Evolutionary conservation across 2,113 vertebrate species (phyloP).

Genomic region (Bettongia penicillata): DNA sequence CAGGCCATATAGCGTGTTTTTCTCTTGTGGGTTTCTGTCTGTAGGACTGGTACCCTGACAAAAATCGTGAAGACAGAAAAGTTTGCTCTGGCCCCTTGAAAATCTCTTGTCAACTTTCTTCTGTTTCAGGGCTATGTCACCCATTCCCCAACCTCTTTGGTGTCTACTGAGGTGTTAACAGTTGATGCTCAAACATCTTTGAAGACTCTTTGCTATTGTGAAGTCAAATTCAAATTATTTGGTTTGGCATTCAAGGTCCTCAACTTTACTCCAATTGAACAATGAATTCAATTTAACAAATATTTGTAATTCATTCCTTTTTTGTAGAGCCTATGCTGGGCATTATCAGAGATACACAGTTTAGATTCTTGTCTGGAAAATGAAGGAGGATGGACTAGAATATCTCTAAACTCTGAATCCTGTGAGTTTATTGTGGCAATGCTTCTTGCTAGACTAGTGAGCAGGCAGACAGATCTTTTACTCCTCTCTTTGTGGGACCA

Average conservation of each 20-base stretch:
- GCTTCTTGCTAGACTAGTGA: not conserved
- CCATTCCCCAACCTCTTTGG: not conserved
- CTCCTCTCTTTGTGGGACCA: not conserved
- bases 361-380: not conserved
- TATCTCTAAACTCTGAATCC: not conserved
- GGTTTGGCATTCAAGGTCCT: not conserved
- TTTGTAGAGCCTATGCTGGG: not conserved
- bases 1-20: not conserved
- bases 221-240: not conserved
- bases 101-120: not conserved
- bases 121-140: not conserved
- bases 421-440: not conserved
- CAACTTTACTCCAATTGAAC: not conserved
- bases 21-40: not conserved
- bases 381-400: not conserved
- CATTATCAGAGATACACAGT: not conserved
- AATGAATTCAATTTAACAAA: not conserved
- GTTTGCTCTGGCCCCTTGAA: not conserved
- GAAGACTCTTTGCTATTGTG: not conserved
- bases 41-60: not conserved
- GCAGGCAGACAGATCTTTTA: not conserved
- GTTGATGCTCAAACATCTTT: not conserved
- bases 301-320: not conserved
- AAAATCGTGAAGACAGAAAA: not conserved
- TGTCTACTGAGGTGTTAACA: not conserved